Evolutionary conservation across 1,140 invertebrate species (phyloP).

Genomic region (Hylaeus anthracinus): DNA sequence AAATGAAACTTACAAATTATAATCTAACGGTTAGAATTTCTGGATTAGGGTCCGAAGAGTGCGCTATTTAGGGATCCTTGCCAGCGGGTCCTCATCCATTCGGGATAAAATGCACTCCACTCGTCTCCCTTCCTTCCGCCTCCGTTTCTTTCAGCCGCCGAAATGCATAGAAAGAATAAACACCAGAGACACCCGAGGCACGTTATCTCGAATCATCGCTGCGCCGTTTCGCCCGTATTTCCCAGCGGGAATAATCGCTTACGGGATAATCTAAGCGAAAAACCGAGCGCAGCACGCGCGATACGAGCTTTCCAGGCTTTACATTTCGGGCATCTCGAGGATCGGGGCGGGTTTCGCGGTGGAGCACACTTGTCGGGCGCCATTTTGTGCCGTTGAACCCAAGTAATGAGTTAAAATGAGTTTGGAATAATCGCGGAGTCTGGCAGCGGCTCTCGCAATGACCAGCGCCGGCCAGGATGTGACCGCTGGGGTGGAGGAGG

Average conservation of each 20-base stretch:
- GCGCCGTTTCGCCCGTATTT: neutral
- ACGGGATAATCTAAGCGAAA: constrained; percentile 34
- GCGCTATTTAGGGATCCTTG: no score
- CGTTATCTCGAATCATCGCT: neutral
- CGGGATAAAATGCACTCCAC: no score
- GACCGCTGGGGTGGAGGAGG: constrained; percentile 35
- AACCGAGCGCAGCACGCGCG: neutral
- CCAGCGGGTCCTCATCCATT: no score
- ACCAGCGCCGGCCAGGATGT: constrained; percentile 49
- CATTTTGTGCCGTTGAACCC: constrained; percentile 59
- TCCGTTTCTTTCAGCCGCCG: no score
- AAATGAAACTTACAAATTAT: no score
- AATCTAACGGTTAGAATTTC: no score
- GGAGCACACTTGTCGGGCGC: constrained; percentile 55
- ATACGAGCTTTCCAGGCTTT: constrained; percentile 43
- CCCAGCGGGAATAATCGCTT: constrained; percentile 15
- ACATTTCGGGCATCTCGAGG: constrained; percentile 39
- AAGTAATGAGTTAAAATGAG: constrained; percentile 75
- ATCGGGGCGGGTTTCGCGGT: constrained; percentile 7
- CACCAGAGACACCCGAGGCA: neutral
- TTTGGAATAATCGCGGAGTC: constrained; percentile 73
- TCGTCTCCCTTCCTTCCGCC: no score
- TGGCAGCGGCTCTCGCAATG: constrained; percentile 48
- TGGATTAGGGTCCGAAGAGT: no score
- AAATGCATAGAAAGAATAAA: no score